Conservation (phyloP, 2,888 invertebrate species). For the Polydesmus complanatus region DNA sequence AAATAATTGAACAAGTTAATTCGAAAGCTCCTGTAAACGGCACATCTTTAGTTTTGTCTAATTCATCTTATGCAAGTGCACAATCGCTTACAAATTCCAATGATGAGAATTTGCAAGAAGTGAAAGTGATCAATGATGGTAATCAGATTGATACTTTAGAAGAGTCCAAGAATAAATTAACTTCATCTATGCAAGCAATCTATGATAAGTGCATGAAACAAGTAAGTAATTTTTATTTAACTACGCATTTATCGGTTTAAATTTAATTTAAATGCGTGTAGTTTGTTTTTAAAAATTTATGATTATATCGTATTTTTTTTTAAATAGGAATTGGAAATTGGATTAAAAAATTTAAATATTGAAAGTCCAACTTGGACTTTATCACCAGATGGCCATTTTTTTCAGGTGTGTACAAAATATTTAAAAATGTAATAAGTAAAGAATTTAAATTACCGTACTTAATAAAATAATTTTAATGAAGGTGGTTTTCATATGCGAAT, state of each 20-base stretch:
- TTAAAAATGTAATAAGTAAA: constrained; percentile 6
- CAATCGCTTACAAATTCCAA: not conserved
- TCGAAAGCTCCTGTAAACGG: too few relatives aligned
- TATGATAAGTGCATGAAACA: not conserved
- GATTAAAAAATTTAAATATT: constrained; percentile 41
- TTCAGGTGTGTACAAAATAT: constrained; percentile 36
- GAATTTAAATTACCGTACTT: not conserved
- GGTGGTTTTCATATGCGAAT: constrained; percentile 46
- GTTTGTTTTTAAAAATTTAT: not conserved
- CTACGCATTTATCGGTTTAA: too few relatives aligned
- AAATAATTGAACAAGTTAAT: too few relatives aligned
- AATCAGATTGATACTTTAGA: too few relatives aligned
- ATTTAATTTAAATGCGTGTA: too few relatives aligned
- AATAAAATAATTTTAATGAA: constrained; percentile 24
- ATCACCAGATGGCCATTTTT: constrained; percentile 38
- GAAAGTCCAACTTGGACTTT: constrained; percentile 43
- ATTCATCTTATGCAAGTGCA: constrained; percentile 29
- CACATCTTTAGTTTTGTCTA: not conserved
- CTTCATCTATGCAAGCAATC: not conserved
- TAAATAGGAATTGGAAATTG: constrained; percentile 38
- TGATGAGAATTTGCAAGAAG: not conserved
- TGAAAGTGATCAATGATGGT: not conserved
- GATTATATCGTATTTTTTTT: not conserved
- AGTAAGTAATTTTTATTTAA: not conserved
- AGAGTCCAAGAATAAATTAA: too few relatives aligned